Conservation (phyloP, 2,113 vertebrate species). For the Ptychochromis oligacanthus region DNA sequence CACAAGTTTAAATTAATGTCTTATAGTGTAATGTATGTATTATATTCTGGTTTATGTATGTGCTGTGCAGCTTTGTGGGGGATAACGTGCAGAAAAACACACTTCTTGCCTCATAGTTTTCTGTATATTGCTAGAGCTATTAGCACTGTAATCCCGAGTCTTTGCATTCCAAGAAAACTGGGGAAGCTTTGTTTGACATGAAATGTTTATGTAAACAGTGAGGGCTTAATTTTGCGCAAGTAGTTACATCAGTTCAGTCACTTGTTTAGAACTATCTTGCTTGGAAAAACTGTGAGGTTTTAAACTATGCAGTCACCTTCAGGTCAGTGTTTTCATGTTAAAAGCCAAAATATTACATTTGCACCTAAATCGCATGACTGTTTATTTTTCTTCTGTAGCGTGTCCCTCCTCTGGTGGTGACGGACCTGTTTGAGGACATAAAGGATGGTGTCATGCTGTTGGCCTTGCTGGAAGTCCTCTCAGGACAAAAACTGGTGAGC, state of each 20-base stretch:
- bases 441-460: slow-evolving; percentile 93
- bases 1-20: slow-evolving; percentile 62
- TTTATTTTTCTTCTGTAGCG: slow-evolving; percentile 69
- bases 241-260: neutral
- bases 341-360: neutral
- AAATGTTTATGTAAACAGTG: slow-evolving; percentile 31
- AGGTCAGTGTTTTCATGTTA: neutral
- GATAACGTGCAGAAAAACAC: slow-evolving; percentile 29
- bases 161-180: slow-evolving; percentile 57
- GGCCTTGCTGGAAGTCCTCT: slow-evolving; percentile 91
- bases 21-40: slow-evolving; percentile 34
- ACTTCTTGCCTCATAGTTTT: slow-evolving; percentile 32
- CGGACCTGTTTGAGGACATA: slow-evolving; percentile 94
- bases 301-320: neutral
- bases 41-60: slow-evolving; percentile 44
- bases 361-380: neutral
- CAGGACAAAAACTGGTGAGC: slow-evolving; percentile 93
- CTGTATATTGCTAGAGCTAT: slow-evolving; percentile 36
- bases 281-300: neutral
- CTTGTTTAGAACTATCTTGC: neutral
- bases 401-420: slow-evolving; percentile 87
- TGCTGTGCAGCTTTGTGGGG: neutral
- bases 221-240: neutral
- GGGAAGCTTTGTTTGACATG: slow-evolving; percentile 39
- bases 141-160: slow-evolving; percentile 40